Base-by-base conservation (phyloP, 2,888 invertebrate genomes). In the Drosophila mimetica region DNA sequence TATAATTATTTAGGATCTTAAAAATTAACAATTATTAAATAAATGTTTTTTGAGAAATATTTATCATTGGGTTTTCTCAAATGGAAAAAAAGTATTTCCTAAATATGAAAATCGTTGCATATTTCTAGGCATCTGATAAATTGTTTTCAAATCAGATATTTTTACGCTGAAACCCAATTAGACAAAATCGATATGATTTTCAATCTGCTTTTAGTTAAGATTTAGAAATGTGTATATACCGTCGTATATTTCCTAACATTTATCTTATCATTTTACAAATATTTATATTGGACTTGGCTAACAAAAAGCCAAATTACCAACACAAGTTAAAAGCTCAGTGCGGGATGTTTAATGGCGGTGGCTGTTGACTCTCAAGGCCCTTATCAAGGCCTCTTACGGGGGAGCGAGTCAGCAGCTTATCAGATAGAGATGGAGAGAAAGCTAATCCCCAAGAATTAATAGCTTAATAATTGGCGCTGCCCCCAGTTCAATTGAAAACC, bases 321-420 rank as follows among this genome's bases (percentile, higher is more conserved):
- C 36, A 18, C 39, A 59, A 47, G 41, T 25, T 9, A 18, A 36
- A 60, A 59, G 71, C 48, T 42, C 37, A 16, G 9, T 20, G 44
- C 36, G 28, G 59, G 13, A 69, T 59, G 59, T 70, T 69, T 69
- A 46, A 36, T 58, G 59, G 59, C 42, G 52, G 41, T 37, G 41
- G 32, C 28, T 41, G 32, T 42, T 34, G 47, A 30, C 44, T 61
- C 57, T 61, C 69, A 70, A 70, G 69, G 69, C 71, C 48, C 69
- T 71, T 70, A 70, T 61, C 69, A 70, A 70, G 69, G 69, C 69
- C 53, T 53, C 34, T 52, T 37, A 14, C 18, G 46, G 60, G 20
- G 9, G 30, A 60, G 44, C 25, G 42, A 39, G 44, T 25, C 37
- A 47, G 41, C 28, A 18, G 18, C 44, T 54, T 55, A 55, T 41